These are phyloP conservation scores for Tiliacea aurago DNA, from an alignment of 2,888 invertebrate species.

Conservation along the genomic window DNA sequence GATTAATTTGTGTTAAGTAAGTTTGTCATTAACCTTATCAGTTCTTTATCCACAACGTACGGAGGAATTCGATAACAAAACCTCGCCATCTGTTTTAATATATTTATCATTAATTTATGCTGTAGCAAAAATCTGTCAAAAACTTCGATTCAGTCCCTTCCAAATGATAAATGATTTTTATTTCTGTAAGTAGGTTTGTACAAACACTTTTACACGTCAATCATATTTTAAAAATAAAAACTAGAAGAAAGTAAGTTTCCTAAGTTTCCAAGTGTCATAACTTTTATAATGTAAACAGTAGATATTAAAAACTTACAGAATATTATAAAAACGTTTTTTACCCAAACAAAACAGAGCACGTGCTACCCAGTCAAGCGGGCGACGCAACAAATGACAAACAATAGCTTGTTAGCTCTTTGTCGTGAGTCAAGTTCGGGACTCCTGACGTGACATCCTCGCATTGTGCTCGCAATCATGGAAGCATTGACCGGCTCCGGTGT, in stretches of 20 bases:
- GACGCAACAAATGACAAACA: constrained; percentile 80
- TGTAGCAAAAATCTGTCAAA: background rate
- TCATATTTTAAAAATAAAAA: no score
- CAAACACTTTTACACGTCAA: no score
- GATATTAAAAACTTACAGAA: constrained; percentile 1
- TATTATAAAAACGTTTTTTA: constrained; percentile 27
- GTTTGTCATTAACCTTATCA: constrained; percentile 16
- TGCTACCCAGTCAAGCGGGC: constrained; percentile 54
- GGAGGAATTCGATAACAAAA: background rate
- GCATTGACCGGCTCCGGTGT: constrained; percentile 81
- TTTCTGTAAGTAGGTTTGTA: no score
- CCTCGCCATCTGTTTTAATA: background rate
- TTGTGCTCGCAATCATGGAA: constrained; percentile 83
- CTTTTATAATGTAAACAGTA: background rate
- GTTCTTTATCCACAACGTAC: background rate
- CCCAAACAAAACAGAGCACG: constrained; percentile 51
- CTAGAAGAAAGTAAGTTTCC: no score
- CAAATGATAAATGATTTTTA: no score
- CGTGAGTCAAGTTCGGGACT: constrained; percentile 80
- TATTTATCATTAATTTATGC: background rate
- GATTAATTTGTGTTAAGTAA: constrained; percentile 14
- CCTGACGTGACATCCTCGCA: constrained; percentile 84
- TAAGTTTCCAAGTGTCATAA: background rate
- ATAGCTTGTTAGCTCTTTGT: constrained; percentile 87
- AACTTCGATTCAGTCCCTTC: background rate